Percentiles rank a stretch among this genome's conserved stretches.
Evolutionary conservation across 2,888 invertebrate genomes (phyloP).

Genomic region (Cataglyphis cursor): DNA sequence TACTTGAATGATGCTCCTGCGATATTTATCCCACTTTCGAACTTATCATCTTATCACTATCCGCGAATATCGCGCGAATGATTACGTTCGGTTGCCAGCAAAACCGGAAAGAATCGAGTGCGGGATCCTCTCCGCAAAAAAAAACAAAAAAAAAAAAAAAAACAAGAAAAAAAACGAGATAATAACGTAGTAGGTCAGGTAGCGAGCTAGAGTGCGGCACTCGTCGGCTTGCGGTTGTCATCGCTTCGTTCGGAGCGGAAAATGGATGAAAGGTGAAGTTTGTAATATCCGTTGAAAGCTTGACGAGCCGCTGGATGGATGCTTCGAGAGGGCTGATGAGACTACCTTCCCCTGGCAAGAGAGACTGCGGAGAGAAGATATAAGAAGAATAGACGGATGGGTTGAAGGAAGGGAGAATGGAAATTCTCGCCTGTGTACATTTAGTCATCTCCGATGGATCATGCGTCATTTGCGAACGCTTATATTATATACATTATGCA

Average conservation of each 20-base stretch:
- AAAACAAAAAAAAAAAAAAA: background rate
- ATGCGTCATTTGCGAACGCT: constrained; percentile 14
- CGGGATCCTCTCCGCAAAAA: background rate
- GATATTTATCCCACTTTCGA: background rate
- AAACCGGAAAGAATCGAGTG: constrained; percentile 58
- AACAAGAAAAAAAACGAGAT: background rate
- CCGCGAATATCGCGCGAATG: background rate
- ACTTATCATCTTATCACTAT: background rate
- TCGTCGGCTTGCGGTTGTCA: constrained; percentile 47
- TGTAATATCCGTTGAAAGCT: constrained; percentile 76
- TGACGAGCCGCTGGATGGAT: constrained; percentile 71
- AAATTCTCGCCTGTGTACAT: constrained; percentile 59
- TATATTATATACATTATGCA: background rate
- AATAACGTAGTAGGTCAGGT: constrained; percentile 41
- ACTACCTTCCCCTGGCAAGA: constrained; percentile 56
- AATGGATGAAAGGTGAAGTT: constrained; percentile 75
- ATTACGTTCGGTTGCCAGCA: constrained; percentile 26
- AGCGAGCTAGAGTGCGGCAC: constrained; percentile 15
- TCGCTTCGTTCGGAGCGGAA: constrained; percentile 62
- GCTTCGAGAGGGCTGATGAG: constrained; percentile 70
- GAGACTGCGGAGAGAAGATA: constrained; percentile 28
- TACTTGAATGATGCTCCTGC: background rate
- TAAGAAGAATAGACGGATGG: constrained; percentile 47
- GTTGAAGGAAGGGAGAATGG: constrained; percentile 35
- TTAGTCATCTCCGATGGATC: constrained; percentile 56